phyloP scores from a whole-genome alignment of 2,113 vertebrate genomes.

The Ameiurus melas region DNA sequence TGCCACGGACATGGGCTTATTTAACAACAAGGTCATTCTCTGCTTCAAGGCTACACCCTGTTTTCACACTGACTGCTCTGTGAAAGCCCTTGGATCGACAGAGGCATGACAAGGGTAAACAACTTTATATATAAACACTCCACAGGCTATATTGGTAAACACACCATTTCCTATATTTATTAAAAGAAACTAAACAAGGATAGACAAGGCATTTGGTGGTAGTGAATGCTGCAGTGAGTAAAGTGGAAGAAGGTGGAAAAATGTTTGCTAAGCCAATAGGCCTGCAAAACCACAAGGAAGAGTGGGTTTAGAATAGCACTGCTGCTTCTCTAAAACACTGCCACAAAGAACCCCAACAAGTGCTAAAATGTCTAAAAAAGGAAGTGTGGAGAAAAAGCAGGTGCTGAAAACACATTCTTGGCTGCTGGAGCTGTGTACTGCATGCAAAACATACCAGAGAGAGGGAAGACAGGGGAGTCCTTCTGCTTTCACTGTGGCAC shows the following conservation, averaged over 20 bases:
- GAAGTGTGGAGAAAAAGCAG: conserved; percentile 19
- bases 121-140: conserved; percentile 18
- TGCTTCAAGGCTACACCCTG: background rate
- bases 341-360: background rate
- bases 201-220: background rate
- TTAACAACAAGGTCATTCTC: conserved; percentile 6
- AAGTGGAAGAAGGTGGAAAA: background rate
- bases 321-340: background rate
- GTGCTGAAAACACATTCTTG: conserved; percentile 22
- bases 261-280: background rate
- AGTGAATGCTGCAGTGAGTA: background rate
- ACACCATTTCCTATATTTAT: conserved; percentile 36
- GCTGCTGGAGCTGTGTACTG: conserved; percentile 1
- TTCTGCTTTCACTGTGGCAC: conserved; percentile 53
- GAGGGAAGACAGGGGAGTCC: conserved; percentile 12
- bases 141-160: conserved; percentile 25
- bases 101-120: background rate
- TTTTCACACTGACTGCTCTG: conserved; percentile 3
- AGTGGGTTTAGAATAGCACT: background rate
- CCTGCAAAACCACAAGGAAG: background rate
- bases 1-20: background rate
- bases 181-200: conserved; percentile 12
- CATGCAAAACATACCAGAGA: conserved; percentile 14
- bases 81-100: background rate
- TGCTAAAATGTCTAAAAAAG: conserved; percentile 8